These are phyloP conservation scores for Drosophila tanythrix DNA, from an alignment of 2,888 invertebrate genomes.

Conservation along the genomic window DNA sequence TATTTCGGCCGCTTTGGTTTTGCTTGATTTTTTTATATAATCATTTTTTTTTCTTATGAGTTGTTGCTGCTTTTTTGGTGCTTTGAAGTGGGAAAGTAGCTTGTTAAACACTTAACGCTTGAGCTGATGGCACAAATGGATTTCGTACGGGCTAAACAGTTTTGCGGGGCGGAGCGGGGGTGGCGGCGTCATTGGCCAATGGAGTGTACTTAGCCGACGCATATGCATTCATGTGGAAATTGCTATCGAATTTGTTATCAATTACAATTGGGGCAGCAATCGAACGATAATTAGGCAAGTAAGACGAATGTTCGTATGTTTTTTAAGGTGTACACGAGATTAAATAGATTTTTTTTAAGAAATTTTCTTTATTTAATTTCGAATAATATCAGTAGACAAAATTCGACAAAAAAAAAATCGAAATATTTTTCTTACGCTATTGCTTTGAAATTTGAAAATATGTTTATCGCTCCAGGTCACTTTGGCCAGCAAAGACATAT, in stretches of 20 bases:
- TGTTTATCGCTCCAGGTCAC: no score
- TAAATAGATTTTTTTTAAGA: not conserved
- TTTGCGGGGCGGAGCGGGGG: not conserved
- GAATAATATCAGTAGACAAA: not conserved
- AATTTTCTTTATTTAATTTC: not conserved
- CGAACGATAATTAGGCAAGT: not conserved
- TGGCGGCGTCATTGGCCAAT: conserved; percentile 49
- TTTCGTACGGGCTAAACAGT: conserved; percentile 29
- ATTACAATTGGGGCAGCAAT: conserved; percentile 11
- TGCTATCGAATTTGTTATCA: conserved; percentile 9
- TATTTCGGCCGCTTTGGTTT: conserved; percentile 27
- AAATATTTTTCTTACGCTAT: no score
- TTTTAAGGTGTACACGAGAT: not conserved
- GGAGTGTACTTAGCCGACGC: conserved; percentile 31
- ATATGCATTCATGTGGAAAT: conserved; percentile 34
- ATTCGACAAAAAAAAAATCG: no score
- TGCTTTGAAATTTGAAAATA: no score
- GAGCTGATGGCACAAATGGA: conserved; percentile 52
- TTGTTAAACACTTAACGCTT: conserved; percentile 73
- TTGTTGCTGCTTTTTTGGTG: conserved; percentile 45
- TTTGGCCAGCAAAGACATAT: not conserved
- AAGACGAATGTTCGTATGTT: not conserved
- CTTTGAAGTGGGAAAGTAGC: conserved; percentile 78
- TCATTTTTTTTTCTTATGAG: conserved; percentile 16
- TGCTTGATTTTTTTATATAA: conserved; percentile 3